Conservation (phyloP, 2,797 vertebrate genomes). For the Rhinophrynus dorsalis region DNA sequence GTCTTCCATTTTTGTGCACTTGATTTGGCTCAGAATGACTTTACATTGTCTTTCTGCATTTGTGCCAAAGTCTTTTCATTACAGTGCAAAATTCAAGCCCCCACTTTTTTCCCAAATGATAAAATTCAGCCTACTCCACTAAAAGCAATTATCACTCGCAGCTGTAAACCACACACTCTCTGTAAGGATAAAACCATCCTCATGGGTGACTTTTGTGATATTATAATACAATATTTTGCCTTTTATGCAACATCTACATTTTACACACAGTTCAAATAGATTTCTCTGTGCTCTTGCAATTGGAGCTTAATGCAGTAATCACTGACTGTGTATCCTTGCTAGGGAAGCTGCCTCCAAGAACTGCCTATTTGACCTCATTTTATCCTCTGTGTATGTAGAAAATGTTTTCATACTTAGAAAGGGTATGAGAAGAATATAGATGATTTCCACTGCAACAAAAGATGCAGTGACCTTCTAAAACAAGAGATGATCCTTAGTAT, state of each 20-base stretch:
- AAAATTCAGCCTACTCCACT: not conserved
- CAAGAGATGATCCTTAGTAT: conserved; percentile 57
- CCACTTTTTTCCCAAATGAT: not conserved
- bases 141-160: conserved; percentile 20
- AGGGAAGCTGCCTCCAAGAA: conserved; percentile 45
- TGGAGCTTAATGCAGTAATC: conserved; percentile 37
- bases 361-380: conserved; percentile 67
- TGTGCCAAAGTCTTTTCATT: too few species aligned
- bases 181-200: conserved; percentile 13
- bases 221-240: conserved; percentile 25
- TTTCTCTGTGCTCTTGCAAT: not conserved
- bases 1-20: too few species aligned
- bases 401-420: conserved; percentile 63
- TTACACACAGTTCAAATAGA: conserved; percentile 6
- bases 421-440: conserved; percentile 61
- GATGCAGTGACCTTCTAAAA: conserved; percentile 53
- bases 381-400: conserved; percentile 62
- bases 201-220: not conserved
- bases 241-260: conserved; percentile 20
- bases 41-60: too few species aligned
- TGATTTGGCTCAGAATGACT: too few species aligned
- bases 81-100: too few species aligned
- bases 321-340: conserved; percentile 34
- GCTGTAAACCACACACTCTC: not conserved
- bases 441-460: conserved; percentile 54